Conservation (phyloP, 2,888 invertebrate species). For the Mechanitis mazaeus region DNA sequence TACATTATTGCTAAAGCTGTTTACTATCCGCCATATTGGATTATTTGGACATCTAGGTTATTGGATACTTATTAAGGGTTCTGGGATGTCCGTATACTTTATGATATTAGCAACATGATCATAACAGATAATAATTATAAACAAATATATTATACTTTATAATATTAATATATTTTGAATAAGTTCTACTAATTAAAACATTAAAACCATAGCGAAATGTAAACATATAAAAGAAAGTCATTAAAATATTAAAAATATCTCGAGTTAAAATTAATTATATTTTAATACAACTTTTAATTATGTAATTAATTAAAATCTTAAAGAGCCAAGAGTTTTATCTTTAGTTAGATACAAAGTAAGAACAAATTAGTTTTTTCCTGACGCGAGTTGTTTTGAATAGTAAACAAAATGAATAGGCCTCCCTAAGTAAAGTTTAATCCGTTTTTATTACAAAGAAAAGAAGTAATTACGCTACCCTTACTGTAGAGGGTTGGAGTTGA, state of each 20-base stretch:
- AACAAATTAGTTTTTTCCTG: conserved; percentile 70
- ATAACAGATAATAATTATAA: no score
- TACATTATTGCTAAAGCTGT: no score
- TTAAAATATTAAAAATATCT: neutral
- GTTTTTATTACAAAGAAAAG: conserved; percentile 77
- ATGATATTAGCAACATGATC: no score
- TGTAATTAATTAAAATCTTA: conserved; percentile 58
- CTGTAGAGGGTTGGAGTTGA: conserved; percentile 70
- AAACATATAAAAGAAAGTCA: neutral
- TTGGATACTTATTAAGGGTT: no score
- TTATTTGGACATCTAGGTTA: no score
- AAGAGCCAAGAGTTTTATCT: conserved; percentile 48
- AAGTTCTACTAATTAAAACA: no score
- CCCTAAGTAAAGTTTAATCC: conserved; percentile 77
- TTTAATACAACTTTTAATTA: conserved; percentile 27
- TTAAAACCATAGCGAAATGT: no score
- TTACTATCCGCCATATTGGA: no score
- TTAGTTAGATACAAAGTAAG: conserved; percentile 51
- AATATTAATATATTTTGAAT: no score
- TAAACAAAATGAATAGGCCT: conserved; percentile 74
- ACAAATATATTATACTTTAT: no score
- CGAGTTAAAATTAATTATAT: conserved; percentile 2
- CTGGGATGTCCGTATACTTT: no score
- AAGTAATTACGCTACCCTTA: conserved; percentile 76
- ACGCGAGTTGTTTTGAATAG: conserved; percentile 70